Conservation (phyloP, 2,113 vertebrate species). For the Gallinago media region DNA sequence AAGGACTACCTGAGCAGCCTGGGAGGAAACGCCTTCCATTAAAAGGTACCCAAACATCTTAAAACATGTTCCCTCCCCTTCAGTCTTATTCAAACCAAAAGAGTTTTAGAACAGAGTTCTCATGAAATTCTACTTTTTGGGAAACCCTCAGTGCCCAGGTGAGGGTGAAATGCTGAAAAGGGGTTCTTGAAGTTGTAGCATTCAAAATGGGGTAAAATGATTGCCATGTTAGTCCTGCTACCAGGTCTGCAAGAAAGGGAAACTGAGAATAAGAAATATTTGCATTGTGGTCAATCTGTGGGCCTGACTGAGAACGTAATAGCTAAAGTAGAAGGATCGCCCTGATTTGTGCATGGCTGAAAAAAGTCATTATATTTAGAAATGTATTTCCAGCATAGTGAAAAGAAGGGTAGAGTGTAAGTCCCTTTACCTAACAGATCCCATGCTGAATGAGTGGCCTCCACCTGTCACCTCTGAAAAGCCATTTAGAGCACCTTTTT, state of each 20-base stretch:
- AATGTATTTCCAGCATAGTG: not conserved
- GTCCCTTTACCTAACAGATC: not conserved
- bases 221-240: not conserved
- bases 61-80: too few relatives aligned
- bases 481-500: not conserved
- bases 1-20: too few relatives aligned
- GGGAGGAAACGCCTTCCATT: too few relatives aligned
- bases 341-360: not conserved
- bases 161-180: not conserved
- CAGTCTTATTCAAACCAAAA: not conserved
- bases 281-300: not conserved
- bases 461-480: not conserved
- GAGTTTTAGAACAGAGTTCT: not conserved
- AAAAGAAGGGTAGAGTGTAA: not conserved
- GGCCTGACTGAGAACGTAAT: not conserved
- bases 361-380: not conserved
- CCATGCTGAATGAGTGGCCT: not conserved
- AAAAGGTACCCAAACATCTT: too few relatives aligned
- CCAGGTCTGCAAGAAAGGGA: not conserved
- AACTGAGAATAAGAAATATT: not conserved
- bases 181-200: not conserved
- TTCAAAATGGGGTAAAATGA: not conserved
- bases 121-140: not conserved
- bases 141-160: not conserved
- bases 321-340: not conserved